Evolutionary conservation across 2,797 vertebrate genomes (phyloP), one percentile per base, ranked within the genome.

Genomic region (Harpagifer antarcticus): DNA sequence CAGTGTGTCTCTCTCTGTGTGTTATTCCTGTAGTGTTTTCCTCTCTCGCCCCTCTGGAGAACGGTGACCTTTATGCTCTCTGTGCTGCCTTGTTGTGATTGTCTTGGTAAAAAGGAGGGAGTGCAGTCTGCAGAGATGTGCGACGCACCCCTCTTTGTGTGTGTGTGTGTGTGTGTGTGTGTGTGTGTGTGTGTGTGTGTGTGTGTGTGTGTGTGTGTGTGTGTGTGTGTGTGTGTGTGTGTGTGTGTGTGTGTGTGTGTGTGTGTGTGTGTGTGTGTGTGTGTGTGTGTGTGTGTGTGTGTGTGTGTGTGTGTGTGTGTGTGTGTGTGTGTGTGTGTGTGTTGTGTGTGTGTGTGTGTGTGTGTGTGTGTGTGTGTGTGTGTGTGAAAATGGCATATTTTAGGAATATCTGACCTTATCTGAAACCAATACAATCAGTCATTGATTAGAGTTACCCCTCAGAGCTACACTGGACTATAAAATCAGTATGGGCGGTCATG

Each of bases 21-120:
- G 43, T 68, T 63, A 68, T 70, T 67, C 53, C 58, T 37, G 53
- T 63, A 43, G 53, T 74, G 44, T 55, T 72, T 79, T 67, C 59
- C 74, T 52, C 47, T 66, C 56, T 76, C 16, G 8, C 62, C 52
- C 55, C 68, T 59, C 67, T 73, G 50, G 56, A 77, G 79, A 81
- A 74, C 63, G 20, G 49, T 89, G 90, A 91, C 89, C 88, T 93
- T 91, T 89, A 69, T n/a, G 40, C 42, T 54, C 56, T 58, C 57
- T 62, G 31, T 71, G 74, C 63, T 44, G 58, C 64, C 3, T 23
- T 64, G 68, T 74, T 82, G 74, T 68, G 85, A 76, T 74, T 75
- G 71, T 86, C 48, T 72, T 33, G 9, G 63, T 64, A 49, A 69
- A 84, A 79, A 31, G 44, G 60, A 60, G 27, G 9, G 7, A 50